A percentile compares a stretch with the other conserved stretches of the same genome.
phyloP scores from a whole-genome alignment of 2,888 invertebrate species.

The Pachydiplax longipennis region DNA sequence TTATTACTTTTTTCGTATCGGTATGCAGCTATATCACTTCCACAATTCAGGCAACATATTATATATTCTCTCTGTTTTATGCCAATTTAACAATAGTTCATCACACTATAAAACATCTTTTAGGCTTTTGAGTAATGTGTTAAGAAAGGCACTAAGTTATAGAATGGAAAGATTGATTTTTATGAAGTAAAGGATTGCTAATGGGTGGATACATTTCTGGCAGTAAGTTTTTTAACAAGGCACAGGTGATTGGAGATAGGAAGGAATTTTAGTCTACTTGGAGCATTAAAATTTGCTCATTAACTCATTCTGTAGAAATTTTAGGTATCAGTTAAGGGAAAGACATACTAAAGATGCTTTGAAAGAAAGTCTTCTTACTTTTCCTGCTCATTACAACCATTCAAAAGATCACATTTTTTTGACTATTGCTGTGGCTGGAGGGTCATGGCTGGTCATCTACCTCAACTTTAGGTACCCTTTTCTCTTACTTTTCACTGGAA shows the following conservation, averaged over 20 bases:
- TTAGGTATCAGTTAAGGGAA: slow-evolving; percentile 20
- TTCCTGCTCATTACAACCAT: slow-evolving; percentile 3
- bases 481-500: slow-evolving; percentile 7
- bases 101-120: not conserved
- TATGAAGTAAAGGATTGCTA: slow-evolving; percentile 11
- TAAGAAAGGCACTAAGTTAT: slow-evolving; percentile 40
- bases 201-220: slow-evolving; percentile 36
- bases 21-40: slow-evolving; percentile 14
- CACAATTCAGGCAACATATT: not conserved
- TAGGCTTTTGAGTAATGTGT: slow-evolving; percentile 19
- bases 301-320: not conserved
- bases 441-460: slow-evolving; percentile 31
- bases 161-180: not conserved
- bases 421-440: slow-evolving; percentile 41
- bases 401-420: slow-evolving; percentile 14
- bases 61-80: not conserved
- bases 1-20: not conserved
- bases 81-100: not conserved
- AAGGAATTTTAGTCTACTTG: slow-evolving; percentile 12
- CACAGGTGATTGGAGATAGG: slow-evolving; percentile 44
- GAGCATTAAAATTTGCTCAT: slow-evolving; percentile 8
- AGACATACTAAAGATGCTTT: slow-evolving; percentile 5
- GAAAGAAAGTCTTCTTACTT: slow-evolving; percentile 13
- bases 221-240: slow-evolving; percentile 44
- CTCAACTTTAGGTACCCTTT: slow-evolving; percentile 2